A percentile compares a stretch with the other conserved stretches of the same genome.
Conservation (phyloP, 2,888 invertebrate genomes). For the Caenorhabditis afra region DNA sequence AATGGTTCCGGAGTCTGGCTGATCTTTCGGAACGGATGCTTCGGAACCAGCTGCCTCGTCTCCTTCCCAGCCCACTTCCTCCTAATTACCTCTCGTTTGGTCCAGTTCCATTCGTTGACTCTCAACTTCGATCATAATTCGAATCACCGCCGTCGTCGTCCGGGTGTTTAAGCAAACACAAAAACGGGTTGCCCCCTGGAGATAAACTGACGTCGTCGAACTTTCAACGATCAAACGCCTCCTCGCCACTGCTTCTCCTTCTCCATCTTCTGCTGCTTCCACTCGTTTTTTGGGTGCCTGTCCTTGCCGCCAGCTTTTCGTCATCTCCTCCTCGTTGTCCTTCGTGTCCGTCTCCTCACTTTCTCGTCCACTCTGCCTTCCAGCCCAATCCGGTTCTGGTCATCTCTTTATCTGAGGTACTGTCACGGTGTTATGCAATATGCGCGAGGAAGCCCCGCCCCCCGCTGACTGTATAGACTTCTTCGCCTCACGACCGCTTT, state of each 20-base stretch:
- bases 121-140: constrained; percentile 51
- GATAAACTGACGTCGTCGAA: constrained; percentile 61
- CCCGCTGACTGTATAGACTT: constrained; percentile 50
- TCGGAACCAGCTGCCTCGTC: constrained; percentile 33
- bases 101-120: constrained; percentile 37
- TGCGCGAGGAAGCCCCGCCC: constrained; percentile 22
- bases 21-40: constrained; percentile 19
- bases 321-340: constrained; percentile 24
- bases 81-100: constrained; percentile 53
- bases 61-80: constrained; percentile 25
- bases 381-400: constrained; percentile 52
- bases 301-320: constrained; percentile 23
- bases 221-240: constrained; percentile 61
- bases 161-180: constrained; percentile 35
- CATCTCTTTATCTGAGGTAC: constrained; percentile 59
- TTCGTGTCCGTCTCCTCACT: constrained; percentile 53
- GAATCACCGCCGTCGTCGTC: constrained; percentile 26
- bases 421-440: constrained; percentile 60
- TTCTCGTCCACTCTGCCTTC: constrained; percentile 57
- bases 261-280: background rate
- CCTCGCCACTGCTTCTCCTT: no score
- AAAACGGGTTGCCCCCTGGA: constrained; percentile 50
- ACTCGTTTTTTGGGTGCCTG: constrained; percentile 49
- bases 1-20: background rate
- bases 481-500: constrained; percentile 35